Evolutionary conservation across 2,888 invertebrate species (phyloP).

Genomic region (Hedya salicella): DNA sequence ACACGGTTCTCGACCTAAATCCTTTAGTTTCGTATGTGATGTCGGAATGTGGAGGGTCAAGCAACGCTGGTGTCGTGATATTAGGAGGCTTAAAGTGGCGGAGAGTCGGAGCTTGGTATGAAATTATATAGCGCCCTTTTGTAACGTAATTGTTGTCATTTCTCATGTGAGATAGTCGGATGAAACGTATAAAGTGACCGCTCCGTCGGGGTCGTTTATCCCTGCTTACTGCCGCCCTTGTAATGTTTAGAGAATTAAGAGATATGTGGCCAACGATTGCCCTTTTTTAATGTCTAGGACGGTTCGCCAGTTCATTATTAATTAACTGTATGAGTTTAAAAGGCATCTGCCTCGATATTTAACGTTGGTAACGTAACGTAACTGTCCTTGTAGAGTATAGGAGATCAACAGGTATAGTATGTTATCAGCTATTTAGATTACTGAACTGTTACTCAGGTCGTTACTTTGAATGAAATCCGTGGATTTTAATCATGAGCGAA

Average conservation of each 20-base stretch:
- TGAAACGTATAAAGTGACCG: constrained; percentile 36
- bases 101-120: constrained; percentile 31
- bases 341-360: too few species aligned
- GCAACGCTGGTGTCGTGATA: constrained; percentile 16
- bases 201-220: constrained; percentile 29
- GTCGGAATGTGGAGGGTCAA: neutral
- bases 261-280: neutral
- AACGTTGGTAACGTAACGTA: too few species aligned
- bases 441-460: too few species aligned
- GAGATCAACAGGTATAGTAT: too few species aligned
- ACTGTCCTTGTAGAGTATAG: too few species aligned
- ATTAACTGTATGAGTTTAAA: too few species aligned
- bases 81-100: constrained; percentile 34
- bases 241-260: constrained; percentile 2
- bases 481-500: too few species aligned
- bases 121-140: constrained; percentile 42
- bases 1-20: neutral
- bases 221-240: constrained; percentile 17
- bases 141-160: constrained; percentile 40
- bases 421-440: too few species aligned
- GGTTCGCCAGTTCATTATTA: too few species aligned
- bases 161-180: constrained; percentile 35
- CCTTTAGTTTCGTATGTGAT: neutral
- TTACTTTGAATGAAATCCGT: too few species aligned
- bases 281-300: neutral